Conservation (phyloP, 2,888 invertebrate genomes). For the Ethmia dodecea region DNA sequence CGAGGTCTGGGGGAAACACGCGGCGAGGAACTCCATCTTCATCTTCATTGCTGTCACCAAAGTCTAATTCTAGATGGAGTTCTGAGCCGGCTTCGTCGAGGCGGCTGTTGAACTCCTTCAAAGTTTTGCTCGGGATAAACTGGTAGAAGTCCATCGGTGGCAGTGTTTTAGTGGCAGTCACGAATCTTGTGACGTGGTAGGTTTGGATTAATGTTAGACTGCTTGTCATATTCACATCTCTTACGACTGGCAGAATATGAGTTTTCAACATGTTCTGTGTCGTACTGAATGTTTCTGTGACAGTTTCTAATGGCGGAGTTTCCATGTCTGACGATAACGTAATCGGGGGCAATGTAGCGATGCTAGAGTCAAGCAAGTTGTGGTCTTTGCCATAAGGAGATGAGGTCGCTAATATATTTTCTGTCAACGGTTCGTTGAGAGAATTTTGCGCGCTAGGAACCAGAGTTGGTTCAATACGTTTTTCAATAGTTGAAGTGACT, state of each 20-base stretch:
- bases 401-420: conserved; percentile 90
- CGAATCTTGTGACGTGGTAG: conserved; percentile 90
- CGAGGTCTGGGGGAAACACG: conserved; percentile 81
- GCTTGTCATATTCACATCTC: conserved; percentile 84
- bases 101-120: conserved; percentile 92
- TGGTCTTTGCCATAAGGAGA: conserved; percentile 85
- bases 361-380: conserved; percentile 83
- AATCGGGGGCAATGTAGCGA: conserved; percentile 90
- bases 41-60: conserved; percentile 87
- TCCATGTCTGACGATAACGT: conserved; percentile 86
- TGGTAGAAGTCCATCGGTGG: conserved; percentile 93
- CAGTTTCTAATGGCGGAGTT: conserved; percentile 91
- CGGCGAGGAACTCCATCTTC: conserved; percentile 66
- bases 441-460: conserved; percentile 74
- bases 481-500: conserved; percentile 91
- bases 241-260: conserved; percentile 90
- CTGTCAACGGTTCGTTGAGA: conserved; percentile 87
- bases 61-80: conserved; percentile 89
- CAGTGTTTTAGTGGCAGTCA: conserved; percentile 93
- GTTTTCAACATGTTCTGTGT: conserved; percentile 93
- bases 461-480: conserved; percentile 81
- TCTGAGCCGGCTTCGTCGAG: conserved; percentile 94
- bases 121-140: conserved; percentile 89
- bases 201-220: conserved; percentile 92
- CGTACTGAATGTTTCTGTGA: conserved; percentile 94